A percentile compares a stretch with the other conserved stretches of the same genome.
Evolutionary conservation across 2,888 invertebrate species (phyloP).

Genomic region (Dicycla oo): DNA sequence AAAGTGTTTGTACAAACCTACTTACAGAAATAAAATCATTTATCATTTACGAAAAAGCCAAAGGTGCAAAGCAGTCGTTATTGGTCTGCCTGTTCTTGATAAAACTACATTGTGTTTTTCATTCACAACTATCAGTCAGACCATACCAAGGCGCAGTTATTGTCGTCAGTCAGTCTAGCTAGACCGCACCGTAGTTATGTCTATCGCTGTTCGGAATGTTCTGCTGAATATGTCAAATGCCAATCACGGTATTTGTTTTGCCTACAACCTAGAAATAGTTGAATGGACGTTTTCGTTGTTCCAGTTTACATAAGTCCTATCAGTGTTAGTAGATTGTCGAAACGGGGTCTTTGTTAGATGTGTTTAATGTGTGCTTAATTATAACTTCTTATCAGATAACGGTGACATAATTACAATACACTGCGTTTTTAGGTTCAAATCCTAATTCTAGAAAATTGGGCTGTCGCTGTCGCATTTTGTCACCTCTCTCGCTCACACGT

Average conservation of each 20-base stretch:
- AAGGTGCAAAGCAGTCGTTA: too few relatives aligned
- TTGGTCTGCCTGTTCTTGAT: neutral
- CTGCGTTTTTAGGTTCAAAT: neutral
- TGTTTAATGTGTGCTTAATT: neutral
- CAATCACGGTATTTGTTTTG: slow-evolving; percentile 33
- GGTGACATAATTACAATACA: neutral
- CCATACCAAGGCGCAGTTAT: slow-evolving; percentile 31
- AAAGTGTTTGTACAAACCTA: too few relatives aligned
- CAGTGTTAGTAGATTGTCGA: neutral
- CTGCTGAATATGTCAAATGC: slow-evolving; percentile 46
- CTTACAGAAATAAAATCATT: too few relatives aligned
- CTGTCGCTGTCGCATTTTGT: too few relatives aligned
- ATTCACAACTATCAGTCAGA: slow-evolving; percentile 23
- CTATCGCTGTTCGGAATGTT: slow-evolving; percentile 47
- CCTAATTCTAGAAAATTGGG: neutral
- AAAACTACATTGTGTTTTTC: neutral
- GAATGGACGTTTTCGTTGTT: slow-evolving; percentile 18
- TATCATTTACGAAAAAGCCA: too few relatives aligned
- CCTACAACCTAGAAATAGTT: slow-evolving; percentile 27
- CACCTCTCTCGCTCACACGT: too few relatives aligned
- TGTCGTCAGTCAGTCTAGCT: slow-evolving; percentile 42
- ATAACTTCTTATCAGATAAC: neutral
- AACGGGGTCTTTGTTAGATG: neutral
- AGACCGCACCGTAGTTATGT: slow-evolving; percentile 44
- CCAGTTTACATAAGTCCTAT: slow-evolving; percentile 2